phyloP scores from a whole-genome alignment of 2,113 vertebrate genomes.

The Atlantisia rogersi region DNA sequence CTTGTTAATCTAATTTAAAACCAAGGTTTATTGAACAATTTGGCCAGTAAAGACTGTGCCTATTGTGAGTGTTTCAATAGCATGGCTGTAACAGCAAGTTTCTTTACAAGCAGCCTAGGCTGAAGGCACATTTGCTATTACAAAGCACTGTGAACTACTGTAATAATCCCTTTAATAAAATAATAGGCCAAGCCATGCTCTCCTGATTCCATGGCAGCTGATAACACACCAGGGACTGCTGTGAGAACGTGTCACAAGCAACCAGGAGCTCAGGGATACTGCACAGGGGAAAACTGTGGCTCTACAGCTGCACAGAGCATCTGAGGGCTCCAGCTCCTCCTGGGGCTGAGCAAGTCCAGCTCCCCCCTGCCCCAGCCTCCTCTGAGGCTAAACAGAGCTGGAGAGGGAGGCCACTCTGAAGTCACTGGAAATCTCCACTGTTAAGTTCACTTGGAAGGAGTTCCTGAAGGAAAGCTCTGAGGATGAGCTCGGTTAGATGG shows the following conservation, averaged over 20 bases:
- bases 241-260: not conserved
- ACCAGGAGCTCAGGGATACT: not conserved
- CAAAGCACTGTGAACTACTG: not conserved
- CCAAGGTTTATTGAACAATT: not conserved
- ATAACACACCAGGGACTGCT: not conserved
- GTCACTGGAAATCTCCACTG: not conserved
- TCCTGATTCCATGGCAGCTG: not conserved
- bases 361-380: not conserved
- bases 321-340: not conserved
- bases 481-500: not conserved
- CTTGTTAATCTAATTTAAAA: not conserved
- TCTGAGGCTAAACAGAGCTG: not conserved
- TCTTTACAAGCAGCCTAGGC: not conserved
- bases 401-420: not conserved
- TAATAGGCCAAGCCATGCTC: not conserved
- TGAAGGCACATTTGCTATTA: not conserved
- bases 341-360: not conserved
- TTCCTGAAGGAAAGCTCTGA: not conserved
- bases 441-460: not conserved
- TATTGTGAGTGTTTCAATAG: not conserved
- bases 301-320: rapidly evolving
- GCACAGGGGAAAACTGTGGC: rapidly evolving
- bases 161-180: not conserved
- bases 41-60: not conserved
- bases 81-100: not conserved